Conservation (phyloP, 2,113 vertebrate species). For the Marmota flaviventris region DNA sequence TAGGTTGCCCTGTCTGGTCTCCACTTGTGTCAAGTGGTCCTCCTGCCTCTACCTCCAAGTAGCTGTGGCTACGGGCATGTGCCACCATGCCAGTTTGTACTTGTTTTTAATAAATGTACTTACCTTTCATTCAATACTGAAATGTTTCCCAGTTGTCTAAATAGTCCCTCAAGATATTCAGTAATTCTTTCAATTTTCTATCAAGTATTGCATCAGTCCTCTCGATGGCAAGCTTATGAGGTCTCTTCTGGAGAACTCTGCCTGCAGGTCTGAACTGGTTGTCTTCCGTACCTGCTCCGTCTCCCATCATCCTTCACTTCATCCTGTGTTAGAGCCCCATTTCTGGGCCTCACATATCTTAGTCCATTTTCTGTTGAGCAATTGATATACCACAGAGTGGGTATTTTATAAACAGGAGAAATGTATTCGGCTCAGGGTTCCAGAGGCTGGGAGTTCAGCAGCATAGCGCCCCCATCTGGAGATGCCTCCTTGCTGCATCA, state of each 20-base stretch:
- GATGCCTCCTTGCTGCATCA: neutral
- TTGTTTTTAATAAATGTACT: neutral
- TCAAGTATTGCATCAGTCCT: neutral
- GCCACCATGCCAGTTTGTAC: neutral
- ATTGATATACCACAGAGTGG: neutral
- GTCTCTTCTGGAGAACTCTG: neutral
- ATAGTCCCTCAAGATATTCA: neutral
- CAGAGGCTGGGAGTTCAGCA: neutral
- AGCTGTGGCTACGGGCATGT: too few species aligned
- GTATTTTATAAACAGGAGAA: neutral
- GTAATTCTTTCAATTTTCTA: neutral
- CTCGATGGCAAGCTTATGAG: neutral
- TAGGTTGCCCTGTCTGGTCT: neutral
- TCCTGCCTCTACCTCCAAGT: neutral
- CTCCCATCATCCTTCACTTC: neutral
- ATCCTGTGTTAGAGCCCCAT: neutral
- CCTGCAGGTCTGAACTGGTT: neutral
- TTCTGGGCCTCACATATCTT: neutral
- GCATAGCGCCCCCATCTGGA: neutral
- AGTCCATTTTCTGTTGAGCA: neutral
- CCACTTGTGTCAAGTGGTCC: neutral
- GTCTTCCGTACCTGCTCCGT: neutral
- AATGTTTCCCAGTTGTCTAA: conserved; percentile 14
- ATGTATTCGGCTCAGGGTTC: neutral
- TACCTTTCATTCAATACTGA: neutral